Conservation (phyloP, 2,888 invertebrate species). For the Dendrolimus houi region DNA sequence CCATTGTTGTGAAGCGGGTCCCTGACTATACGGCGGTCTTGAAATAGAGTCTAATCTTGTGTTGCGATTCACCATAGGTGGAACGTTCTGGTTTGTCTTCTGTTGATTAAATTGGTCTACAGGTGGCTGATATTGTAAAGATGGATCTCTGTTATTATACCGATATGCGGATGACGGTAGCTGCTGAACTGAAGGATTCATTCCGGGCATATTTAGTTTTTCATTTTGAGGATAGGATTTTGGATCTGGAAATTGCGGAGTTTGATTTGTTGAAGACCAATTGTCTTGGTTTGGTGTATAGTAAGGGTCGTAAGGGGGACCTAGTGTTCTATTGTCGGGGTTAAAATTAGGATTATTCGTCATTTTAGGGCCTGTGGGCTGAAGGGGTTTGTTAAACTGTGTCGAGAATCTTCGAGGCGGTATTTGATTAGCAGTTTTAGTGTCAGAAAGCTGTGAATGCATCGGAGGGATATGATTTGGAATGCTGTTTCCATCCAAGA, state of each 20-base stretch:
- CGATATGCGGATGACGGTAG: slow-evolving; percentile 35
- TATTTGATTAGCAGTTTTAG: slow-evolving; percentile 53
- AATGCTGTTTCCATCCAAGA: slow-evolving; percentile 73
- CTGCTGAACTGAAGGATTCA: slow-evolving; percentile 30
- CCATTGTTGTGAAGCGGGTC: slow-evolving; percentile 52
- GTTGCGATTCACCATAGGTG: slow-evolving; percentile 11
- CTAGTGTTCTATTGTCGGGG: slow-evolving; percentile 46
- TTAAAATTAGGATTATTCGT: slow-evolving; percentile 51
- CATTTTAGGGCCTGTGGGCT: slow-evolving; percentile 49
- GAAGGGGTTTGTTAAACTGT: slow-evolving; percentile 52
- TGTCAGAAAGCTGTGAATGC: slow-evolving; percentile 65
- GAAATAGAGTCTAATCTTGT: slow-evolving; percentile 46
- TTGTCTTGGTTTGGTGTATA: slow-evolving; percentile 49
- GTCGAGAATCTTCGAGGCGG: slow-evolving; percentile 56
- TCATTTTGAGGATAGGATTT: slow-evolving; percentile 48
- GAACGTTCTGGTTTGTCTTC: slow-evolving; percentile 35
- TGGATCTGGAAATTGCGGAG: slow-evolving; percentile 27
- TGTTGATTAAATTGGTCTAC: slow-evolving; percentile 57
- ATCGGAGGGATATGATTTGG: slow-evolving; percentile 75
- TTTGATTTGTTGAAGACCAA: slow-evolving; percentile 35
- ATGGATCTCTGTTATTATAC: slow-evolving; percentile 36
- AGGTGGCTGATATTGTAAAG: slow-evolving; percentile 43
- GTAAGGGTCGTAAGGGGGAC: slow-evolving; percentile 46
- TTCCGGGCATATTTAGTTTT: slow-evolving; percentile 37
- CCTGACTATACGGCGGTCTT: slow-evolving; percentile 46